Percentiles rank a stretch among this genome's conserved stretches.
phyloP scores from a whole-genome alignment of 2,113 vertebrate genomes.

The Onychorhynchus coronatus region DNA sequence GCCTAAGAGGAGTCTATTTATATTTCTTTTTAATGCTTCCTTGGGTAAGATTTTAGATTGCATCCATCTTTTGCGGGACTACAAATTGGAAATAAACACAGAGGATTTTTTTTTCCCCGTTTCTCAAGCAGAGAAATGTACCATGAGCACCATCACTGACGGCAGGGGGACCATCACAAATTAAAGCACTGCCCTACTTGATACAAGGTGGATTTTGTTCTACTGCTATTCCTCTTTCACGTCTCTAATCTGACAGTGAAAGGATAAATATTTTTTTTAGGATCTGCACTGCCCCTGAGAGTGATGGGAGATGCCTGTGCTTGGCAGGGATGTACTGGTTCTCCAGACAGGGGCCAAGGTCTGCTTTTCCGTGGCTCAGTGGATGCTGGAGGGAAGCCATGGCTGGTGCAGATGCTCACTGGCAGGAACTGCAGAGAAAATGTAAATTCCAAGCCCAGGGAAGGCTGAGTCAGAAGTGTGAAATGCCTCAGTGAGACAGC shows the following conservation, averaged over 20 bases:
- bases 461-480: neutral
- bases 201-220: neutral
- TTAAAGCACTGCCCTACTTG: neutral
- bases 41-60: neutral
- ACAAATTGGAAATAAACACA: neutral
- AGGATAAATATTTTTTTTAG: neutral
- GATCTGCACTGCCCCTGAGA: neutral
- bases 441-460: neutral
- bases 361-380: neutral
- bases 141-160: neutral
- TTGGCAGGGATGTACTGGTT: neutral
- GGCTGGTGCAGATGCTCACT: neutral
- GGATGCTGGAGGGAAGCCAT: neutral
- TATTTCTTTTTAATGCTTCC: neutral
- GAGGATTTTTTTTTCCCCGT: neutral
- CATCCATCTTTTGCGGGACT: neutral
- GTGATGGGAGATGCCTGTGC: neutral
- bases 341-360: neutral
- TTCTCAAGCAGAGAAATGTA: neutral
- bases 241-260: neutral
- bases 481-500: neutral
- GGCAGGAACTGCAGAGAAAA: conserved; percentile 7
- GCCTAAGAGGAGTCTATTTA: neutral
- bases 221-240: neutral
- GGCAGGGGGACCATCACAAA: neutral